Evolutionary conservation across 1,140 invertebrate genomes (phyloP).

Genomic region (Drosophila mayri): DNA sequence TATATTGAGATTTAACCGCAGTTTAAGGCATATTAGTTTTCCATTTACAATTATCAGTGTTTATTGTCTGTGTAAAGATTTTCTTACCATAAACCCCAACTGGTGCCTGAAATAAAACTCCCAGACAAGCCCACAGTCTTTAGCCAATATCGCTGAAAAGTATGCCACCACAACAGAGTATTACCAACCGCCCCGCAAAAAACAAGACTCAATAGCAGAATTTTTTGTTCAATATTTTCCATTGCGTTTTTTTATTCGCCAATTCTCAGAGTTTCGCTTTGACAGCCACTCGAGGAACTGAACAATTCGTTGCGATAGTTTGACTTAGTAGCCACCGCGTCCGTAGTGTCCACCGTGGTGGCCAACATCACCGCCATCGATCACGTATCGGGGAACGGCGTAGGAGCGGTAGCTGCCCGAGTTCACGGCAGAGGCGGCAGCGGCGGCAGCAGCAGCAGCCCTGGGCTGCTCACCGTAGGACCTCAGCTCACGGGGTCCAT

Average conservation of each 20-base stretch:
- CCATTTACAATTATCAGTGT: too few species aligned
- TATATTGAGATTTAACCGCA: too few species aligned
- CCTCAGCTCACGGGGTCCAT: slow-evolving; percentile 23
- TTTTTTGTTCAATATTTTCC: slow-evolving; percentile 71
- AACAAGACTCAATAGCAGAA: slow-evolving; percentile 7
- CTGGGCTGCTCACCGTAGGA: slow-evolving; percentile 13
- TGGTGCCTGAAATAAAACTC: background rate
- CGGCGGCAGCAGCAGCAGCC: slow-evolving; percentile 54
- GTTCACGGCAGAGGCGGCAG: slow-evolving; percentile 36
- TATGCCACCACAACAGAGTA: slow-evolving; percentile 40
- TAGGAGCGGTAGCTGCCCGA: slow-evolving; percentile 46
- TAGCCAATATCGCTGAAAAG: slow-evolving; percentile 49
- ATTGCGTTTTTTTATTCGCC: slow-evolving; percentile 43
- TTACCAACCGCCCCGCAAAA: background rate
- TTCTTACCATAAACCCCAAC: background rate
- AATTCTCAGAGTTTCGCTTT: slow-evolving; percentile 46
- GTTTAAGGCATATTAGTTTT: too few species aligned
- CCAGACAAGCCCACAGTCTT: background rate
- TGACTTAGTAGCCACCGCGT: slow-evolving; percentile 47
- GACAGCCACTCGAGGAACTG: slow-evolving; percentile 42
- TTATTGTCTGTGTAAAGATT: background rate
- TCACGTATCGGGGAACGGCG: slow-evolving; percentile 43
- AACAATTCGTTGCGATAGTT: slow-evolving; percentile 17
- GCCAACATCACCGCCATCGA: slow-evolving; percentile 48
- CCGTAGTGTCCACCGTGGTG: slow-evolving; percentile 16